These are phyloP conservation scores for Zootoca vivipara DNA, from an alignment of 2,113 vertebrate species.

Conservation along the genomic window DNA sequence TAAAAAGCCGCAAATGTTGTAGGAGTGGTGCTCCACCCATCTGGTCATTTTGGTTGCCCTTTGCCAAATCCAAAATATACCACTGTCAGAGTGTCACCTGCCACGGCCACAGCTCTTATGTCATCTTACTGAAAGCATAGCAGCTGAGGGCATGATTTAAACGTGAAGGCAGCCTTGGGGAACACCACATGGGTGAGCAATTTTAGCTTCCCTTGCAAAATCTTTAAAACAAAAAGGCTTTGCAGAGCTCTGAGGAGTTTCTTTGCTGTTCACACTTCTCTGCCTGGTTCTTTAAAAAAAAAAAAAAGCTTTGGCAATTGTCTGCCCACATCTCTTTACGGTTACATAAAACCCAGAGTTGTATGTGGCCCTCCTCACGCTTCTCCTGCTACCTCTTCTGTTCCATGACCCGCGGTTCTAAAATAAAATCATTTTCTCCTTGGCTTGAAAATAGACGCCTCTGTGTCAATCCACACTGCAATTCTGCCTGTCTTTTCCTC, in stretches of 20 bases:
- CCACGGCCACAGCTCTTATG: background rate
- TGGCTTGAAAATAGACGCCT: background rate
- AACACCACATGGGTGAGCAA: background rate
- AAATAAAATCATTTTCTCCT: background rate
- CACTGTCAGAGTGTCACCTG: too few species aligned
- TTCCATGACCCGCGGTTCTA: background rate
- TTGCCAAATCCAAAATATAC: too few species aligned
- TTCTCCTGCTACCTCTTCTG: background rate
- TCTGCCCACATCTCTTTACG: background rate
- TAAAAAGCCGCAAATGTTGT: too few species aligned
- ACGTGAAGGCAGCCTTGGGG: background rate
- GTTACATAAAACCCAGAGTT: background rate
- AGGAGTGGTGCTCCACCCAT: too few species aligned
- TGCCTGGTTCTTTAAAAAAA: background rate
- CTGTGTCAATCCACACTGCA: too few species aligned
- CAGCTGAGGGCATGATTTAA: background rate
- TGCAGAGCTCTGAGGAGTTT: background rate
- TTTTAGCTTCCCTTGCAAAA: background rate
- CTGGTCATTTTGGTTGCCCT: too few species aligned
- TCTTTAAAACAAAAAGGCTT: background rate
- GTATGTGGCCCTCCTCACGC: background rate
- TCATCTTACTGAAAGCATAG: background rate
- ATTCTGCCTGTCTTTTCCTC: background rate
- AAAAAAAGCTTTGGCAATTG: background rate
- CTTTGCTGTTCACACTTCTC: background rate